Evolutionary conservation across 2,888 invertebrate genomes (phyloP).

Genomic region (Melinaea menophilus): DNA sequence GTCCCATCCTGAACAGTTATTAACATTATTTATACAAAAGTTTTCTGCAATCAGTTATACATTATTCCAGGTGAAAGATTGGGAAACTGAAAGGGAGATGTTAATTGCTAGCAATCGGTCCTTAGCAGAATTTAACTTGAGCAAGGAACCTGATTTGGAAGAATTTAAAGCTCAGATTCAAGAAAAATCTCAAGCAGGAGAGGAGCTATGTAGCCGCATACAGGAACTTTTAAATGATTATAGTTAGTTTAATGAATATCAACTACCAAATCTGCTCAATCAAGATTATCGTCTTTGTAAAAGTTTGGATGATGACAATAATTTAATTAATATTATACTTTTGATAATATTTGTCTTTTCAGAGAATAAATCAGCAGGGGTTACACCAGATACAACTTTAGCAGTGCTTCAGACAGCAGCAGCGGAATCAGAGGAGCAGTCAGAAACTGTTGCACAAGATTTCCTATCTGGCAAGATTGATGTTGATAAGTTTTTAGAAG

Average conservation of each 20-base stretch:
- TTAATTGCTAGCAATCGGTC: conserved; percentile 92
- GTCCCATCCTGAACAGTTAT: too few species aligned
- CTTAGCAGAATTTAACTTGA: conserved; percentile 93
- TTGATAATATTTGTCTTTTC: conserved; percentile 39
- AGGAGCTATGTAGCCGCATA: conserved; percentile 81
- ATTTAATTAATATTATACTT: conserved; percentile 4
- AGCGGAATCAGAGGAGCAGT: conserved; percentile 95
- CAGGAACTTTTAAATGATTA: conserved; percentile 87
- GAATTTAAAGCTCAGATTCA: conserved; percentile 84
- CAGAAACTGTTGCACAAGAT: conserved; percentile 88
- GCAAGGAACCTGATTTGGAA: conserved; percentile 89
- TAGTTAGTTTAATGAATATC: conserved; percentile 78
- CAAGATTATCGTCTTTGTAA: too few species aligned
- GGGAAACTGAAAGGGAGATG: conserved; percentile 91
- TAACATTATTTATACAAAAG: too few species aligned
- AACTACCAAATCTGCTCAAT: too few species aligned
- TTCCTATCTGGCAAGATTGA: conserved; percentile 85
- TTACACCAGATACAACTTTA: conserved; percentile 90
- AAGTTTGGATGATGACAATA: background rate
- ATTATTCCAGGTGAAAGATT: conserved; percentile 82
- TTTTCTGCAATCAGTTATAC: background rate
- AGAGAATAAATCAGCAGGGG: conserved; percentile 86
- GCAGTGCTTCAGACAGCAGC: conserved; percentile 94
- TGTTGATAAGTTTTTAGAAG: conserved; percentile 90
- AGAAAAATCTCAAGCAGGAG: conserved; percentile 82